Evolutionary conservation across 2,113 vertebrate species (phyloP).

Genomic region (Perca fluviatilis): DNA sequence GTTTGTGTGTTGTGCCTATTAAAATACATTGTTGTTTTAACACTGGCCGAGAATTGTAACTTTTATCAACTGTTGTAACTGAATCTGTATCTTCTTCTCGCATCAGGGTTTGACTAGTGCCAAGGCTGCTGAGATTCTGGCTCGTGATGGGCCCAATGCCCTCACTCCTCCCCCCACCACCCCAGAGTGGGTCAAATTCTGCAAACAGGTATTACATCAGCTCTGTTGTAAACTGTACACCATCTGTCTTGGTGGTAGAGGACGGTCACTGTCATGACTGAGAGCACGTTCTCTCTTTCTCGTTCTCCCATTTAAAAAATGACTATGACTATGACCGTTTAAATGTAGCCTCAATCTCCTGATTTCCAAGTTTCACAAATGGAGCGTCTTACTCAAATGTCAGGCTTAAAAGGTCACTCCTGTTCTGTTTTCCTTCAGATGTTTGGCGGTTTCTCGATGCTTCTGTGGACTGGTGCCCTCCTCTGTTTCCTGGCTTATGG

Average conservation of each 20-base stretch:
- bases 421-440: conserved; percentile 51
- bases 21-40: not conserved
- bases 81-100: not conserved
- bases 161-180: conserved; percentile 97
- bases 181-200: conserved; percentile 98
- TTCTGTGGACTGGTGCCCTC: conserved; percentile 96
- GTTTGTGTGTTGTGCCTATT: conserved; percentile 2
- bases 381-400: not conserved
- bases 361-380: not conserved
- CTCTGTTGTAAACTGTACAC: no score
- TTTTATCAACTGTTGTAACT: not conserved
- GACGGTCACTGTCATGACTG: not conserved
- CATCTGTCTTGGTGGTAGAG: not conserved
- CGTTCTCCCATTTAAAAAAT: no score
- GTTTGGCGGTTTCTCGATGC: conserved; percentile 89
- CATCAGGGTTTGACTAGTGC: conserved; percentile 80
- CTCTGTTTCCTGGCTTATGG: conserved; percentile 95
- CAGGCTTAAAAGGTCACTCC: not conserved
- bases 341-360: not conserved
- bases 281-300: not conserved
- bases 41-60: not conserved
- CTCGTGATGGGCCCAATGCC: conserved; percentile 94
- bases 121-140: conserved; percentile 92
- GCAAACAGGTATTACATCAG: conserved; percentile 81
- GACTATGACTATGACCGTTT: not conserved